Evolutionary conservation across 2,113 vertebrate genomes (phyloP), one percentile per base, ranked within the genome.

Genomic region (Mirza zaza): DNA sequence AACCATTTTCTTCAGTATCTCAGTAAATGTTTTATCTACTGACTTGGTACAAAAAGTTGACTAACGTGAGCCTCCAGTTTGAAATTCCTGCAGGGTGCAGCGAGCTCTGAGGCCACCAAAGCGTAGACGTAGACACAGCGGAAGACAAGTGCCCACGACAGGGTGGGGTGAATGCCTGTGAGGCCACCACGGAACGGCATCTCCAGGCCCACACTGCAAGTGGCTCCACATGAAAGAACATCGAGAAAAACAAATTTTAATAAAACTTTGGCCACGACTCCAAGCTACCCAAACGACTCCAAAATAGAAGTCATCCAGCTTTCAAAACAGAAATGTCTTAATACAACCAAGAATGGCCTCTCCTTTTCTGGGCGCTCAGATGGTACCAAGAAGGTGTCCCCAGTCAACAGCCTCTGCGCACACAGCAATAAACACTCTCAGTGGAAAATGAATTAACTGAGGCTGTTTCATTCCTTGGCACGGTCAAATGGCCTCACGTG

Each of bases 151-250:
- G n/a, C 15, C 23, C 23, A 17, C 63, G 68, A 11, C 13, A 27
- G 39, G 34, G 27, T 7, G 29, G 45, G 0, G 4, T 2, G 39
- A 23, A 77, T 18, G 6, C 15, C 59, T 61, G 0, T 13, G 6
- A 0, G 8, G 39, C 61, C 2, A 10, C 25, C 45, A 8, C 2
- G 18, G 42, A 15, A 2, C 0, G 18, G 15, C 0, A 68, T 20
- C 12, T 65, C 21, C 50, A 71, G 61, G 10, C 6, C 18, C 39
- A 34, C 4, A 2, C 34, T 14, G 17, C 6, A 77, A 4, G 32
- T 23, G 34, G 34, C 25, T 65, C 59, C 27, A 76, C 10, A 20
- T 18, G 11, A 59, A 55, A 48, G 68, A 76, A 55, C 0, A 9
- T 2, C 27, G 4, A 82, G 25, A 3, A 55, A 55, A 57, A 42